Evolutionary conservation across 2,113 vertebrate genomes (phyloP).

Genomic region (Bos indicus): DNA sequence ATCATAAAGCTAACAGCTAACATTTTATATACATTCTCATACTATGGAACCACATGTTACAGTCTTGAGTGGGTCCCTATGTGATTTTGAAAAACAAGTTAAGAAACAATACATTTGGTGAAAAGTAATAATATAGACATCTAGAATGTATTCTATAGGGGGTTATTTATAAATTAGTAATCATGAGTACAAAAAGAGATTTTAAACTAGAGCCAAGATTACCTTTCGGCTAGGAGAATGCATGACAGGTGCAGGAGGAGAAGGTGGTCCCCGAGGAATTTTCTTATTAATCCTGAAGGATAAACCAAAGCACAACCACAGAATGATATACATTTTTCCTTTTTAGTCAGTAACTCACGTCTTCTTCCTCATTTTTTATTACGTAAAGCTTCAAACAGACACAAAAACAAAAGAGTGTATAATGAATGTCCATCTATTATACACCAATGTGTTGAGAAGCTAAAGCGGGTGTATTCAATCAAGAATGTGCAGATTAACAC

Average conservation of each 20-base stretch:
- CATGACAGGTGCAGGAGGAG: conserved; percentile 98
- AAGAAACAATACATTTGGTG: background rate
- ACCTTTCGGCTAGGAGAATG: conserved; percentile 98
- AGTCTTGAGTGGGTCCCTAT: background rate
- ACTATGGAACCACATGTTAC: background rate
- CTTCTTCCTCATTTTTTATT: background rate
- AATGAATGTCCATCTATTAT: background rate
- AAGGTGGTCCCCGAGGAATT: conserved; percentile 96
- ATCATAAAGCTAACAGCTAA: background rate
- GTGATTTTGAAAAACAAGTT: background rate
- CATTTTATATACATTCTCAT: background rate
- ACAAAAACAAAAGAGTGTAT: background rate
- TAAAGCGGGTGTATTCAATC: background rate
- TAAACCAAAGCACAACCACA: conserved; percentile 40
- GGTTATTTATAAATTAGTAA: conserved; percentile 31
- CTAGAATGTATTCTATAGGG: background rate
- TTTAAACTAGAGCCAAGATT: background rate
- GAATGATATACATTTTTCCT: background rate
- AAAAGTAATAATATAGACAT: background rate
- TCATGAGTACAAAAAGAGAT: background rate
- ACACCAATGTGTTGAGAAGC: background rate
- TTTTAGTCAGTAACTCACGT: background rate
- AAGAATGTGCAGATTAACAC: background rate
- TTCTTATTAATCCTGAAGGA: conserved; percentile 97
- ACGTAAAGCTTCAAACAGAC: conserved; percentile 3